Percentiles rank a stretch among this genome's conserved stretches.
Evolutionary conservation across 2,113 vertebrate genomes (phyloP).

Genomic region (Zosterops pallidus): DNA sequence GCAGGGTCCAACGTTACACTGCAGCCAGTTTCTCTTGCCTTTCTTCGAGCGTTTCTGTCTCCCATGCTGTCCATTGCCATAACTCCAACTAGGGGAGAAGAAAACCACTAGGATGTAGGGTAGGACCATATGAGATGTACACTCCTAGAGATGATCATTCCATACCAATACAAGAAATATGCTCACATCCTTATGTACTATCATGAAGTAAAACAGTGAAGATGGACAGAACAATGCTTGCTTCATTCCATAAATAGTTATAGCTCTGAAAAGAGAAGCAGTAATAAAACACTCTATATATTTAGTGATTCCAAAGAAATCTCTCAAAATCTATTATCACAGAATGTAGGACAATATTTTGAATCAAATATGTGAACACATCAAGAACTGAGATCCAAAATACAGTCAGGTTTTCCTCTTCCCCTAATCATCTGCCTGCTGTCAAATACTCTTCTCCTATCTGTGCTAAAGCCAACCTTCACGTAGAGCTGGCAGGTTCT

Average conservation of each 20-base stretch:
- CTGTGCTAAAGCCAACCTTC: background rate
- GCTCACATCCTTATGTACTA: background rate
- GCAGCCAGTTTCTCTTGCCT: background rate
- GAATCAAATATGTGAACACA: background rate
- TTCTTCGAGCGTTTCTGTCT: background rate
- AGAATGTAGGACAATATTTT: background rate
- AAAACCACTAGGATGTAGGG: background rate
- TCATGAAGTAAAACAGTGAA: background rate
- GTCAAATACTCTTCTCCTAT: background rate
- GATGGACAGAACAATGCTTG: background rate
- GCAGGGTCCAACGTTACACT: rapidly evolving
- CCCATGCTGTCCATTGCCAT: background rate
- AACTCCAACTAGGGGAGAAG: background rate
- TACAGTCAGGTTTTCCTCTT: background rate
- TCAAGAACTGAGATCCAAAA: background rate
- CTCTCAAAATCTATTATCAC: background rate
- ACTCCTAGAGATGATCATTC: background rate
- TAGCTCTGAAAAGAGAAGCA: background rate
- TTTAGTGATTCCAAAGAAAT: background rate
- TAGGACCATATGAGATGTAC: background rate
- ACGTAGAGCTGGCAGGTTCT: background rate
- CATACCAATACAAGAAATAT: background rate
- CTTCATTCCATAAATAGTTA: background rate
- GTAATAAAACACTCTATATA: background rate
- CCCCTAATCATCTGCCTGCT: background rate